Evolutionary conservation across 2,888 invertebrate genomes (phyloP), one percentile per base, ranked within the genome.

Genomic region (Achlya flavicornis): DNA sequence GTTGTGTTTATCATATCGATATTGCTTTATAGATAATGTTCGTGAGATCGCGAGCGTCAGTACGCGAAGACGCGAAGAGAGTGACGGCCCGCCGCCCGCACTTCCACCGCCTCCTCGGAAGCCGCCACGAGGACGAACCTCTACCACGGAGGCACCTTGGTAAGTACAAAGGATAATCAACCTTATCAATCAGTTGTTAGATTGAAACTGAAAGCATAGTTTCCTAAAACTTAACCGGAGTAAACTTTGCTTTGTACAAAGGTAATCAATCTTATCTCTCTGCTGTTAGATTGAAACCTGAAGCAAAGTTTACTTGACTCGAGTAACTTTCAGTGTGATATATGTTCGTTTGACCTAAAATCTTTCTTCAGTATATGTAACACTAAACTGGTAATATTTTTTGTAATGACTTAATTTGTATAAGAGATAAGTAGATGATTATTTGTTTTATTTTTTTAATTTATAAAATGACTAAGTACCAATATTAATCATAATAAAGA

Each of bases 101-200:
- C 76, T 93, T 61, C 93, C 93, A 14, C 93, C 93, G 57, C 93
- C 93, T 35, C 93, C 93, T 3, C 79, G 92, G 62, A 90, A 90
- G 66, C 88, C 90, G 1, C 85, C 90, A 35, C 84, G 92, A 70
- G 84, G 83, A 58, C 79, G 89, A 35, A 69, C 80, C 8, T 81
- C 83, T 11, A 78, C 78, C 32, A 74, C 88, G 8, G 91, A 92
- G 3, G 84, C 82, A 16, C 77, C 87, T 67, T 87, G 89, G 92
- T 92, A 64, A 63, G n/a, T 4, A 62, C 19, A 48, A 46, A 41
- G 43, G 16, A 38, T 12, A 26, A 19, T 4, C 16, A 41, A 19
- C 60, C 41, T 41, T 7, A 35, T 38, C n/a, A 16, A 16, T 16
- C n/a, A 16, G 3, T 16, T 16, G 14, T 48, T 48, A 14, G 4